Evolutionary conservation across 2,888 invertebrate genomes (phyloP).

Genomic region (Branchellion lobata): DNA sequence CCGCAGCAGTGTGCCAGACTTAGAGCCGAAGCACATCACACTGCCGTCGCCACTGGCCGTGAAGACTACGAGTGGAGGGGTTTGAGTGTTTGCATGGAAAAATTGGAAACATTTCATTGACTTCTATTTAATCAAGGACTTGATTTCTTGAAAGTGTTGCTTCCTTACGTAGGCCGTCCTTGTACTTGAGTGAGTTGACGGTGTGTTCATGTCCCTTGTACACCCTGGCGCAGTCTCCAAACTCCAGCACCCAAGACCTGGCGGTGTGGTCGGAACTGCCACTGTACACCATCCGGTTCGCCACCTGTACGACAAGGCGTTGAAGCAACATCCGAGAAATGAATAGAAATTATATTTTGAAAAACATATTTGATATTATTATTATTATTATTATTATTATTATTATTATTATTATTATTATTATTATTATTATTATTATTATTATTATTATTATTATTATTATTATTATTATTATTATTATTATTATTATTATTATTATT

Average conservation of each 20-base stretch:
- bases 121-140: not conserved
- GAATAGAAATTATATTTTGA: too few relatives aligned
- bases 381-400: too few relatives aligned
- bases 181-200: constrained; percentile 63
- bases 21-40: constrained; percentile 62
- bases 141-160: too few relatives aligned
- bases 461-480: too few relatives aligned
- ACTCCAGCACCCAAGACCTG: constrained; percentile 65
- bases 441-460: too few relatives aligned
- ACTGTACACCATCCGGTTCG: constrained; percentile 64
- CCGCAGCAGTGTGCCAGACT: constrained; percentile 61
- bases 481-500: too few relatives aligned
- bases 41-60: constrained; percentile 63
- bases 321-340: too few relatives aligned
- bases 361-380: too few relatives aligned
- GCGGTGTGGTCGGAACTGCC: constrained; percentile 64
- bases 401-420: too few relatives aligned
- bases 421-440: too few relatives aligned
- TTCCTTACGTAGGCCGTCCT: constrained; percentile 63
- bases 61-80: too few relatives aligned
- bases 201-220: constrained; percentile 64
- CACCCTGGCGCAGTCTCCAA: constrained; percentile 64
- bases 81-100: too few relatives aligned
- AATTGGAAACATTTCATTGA: not conserved
- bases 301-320: constrained; percentile 56